These are phyloP conservation scores for Piscicola geometra DNA, from an alignment of 2,888 invertebrate genomes.

Conservation along the genomic window DNA sequence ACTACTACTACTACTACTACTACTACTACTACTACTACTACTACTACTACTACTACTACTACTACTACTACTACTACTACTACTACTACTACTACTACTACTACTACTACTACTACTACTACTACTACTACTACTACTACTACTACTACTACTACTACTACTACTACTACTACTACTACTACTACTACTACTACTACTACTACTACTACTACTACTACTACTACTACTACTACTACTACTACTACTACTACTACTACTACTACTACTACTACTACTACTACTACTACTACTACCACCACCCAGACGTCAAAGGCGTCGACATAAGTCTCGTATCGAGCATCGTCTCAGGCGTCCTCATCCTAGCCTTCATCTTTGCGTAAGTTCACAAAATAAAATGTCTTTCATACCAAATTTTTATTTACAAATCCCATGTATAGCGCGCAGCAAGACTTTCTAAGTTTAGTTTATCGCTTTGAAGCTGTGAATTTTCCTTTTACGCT, in stretches of 20 bases:
- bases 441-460: too few relatives aligned
- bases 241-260: constrained; percentile 8
- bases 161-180: constrained; percentile 28
- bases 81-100: constrained; percentile 24
- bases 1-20: constrained; percentile 33
- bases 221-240: constrained; percentile 21
- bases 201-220: constrained; percentile 23
- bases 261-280: neutral
- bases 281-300: neutral
- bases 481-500: too few relatives aligned
- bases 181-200: constrained; percentile 25
- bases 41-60: too few relatives aligned
- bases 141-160: constrained; percentile 7
- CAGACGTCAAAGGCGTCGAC: too few relatives aligned
- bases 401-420: too few relatives aligned
- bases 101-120: constrained; percentile 23
- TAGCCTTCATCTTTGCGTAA: too few relatives aligned
- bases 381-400: too few relatives aligned
- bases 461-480: too few relatives aligned
- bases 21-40: constrained; percentile 31
- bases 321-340: too few relatives aligned
- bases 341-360: too few relatives aligned
- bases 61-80: too few relatives aligned
- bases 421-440: too few relatives aligned
- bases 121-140: constrained; percentile 17